Conservation (phyloP, 1,140 invertebrate genomes). For the Trichoplusia ni region DNA sequence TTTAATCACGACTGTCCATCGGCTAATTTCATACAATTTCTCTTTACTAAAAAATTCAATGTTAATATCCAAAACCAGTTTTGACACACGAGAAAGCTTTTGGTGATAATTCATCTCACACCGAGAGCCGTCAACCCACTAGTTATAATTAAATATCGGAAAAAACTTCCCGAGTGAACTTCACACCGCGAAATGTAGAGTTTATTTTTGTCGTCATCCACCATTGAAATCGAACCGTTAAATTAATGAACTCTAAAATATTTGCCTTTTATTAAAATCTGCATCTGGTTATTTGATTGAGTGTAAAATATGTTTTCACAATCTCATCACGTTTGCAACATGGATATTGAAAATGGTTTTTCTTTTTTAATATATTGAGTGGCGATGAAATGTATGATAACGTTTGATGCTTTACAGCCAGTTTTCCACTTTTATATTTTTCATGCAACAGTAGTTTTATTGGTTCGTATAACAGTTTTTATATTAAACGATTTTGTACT, state of each 20-base stretch:
- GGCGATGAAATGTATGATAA: no score
- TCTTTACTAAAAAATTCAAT: no score
- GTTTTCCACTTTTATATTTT: no score
- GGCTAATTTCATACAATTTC: no score
- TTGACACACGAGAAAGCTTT: neutral
- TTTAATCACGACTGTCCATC: no score
- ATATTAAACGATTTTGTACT: no score
- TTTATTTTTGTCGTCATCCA: neutral
- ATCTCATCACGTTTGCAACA: neutral
- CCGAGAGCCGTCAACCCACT: neutral
- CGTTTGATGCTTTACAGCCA: no score
- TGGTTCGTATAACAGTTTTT: no score
- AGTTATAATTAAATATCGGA: conserved; percentile 19
- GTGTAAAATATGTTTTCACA: neutral
- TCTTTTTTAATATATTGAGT: no score
- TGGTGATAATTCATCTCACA: neutral
- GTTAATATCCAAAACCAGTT: neutral
- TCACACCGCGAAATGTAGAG: neutral
- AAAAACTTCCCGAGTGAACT: conserved; percentile 4
- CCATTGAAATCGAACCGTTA: neutral
- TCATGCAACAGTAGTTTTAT: no score
- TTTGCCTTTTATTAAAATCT: neutral
- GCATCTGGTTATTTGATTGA: neutral
- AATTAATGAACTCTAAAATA: neutral
- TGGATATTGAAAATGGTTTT: neutral